A percentile compares a stretch with the other conserved stretches of the same genome.
These are phyloP conservation scores for Saxidomus purpurata DNA, from an alignment of 1,140 invertebrate genomes.

Conservation along the genomic window DNA sequence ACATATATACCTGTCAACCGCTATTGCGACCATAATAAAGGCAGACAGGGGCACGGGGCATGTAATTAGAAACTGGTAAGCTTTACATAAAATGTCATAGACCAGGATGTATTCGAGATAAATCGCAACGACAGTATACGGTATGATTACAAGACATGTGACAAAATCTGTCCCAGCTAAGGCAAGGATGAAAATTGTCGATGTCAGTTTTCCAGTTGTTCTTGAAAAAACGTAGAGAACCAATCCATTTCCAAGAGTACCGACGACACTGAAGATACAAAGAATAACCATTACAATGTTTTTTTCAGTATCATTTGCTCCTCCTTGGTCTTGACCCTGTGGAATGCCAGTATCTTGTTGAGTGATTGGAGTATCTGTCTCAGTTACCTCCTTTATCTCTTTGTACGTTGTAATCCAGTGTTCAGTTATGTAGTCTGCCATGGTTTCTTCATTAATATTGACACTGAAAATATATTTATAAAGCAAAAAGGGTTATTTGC, in stretches of 20 bases:
- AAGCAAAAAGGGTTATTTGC: no score
- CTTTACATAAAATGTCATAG: conserved; percentile 81
- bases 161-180: conserved; percentile 84
- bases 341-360: not conserved
- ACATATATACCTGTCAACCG: conserved; percentile 85
- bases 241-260: conserved; percentile 84
- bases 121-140: conserved; percentile 81
- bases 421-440: not conserved
- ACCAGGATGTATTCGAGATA: conserved; percentile 72
- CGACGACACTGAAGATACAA: conserved; percentile 78
- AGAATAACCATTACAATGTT: conserved; percentile 71
- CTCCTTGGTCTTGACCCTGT: not conserved
- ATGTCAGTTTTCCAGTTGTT: conserved; percentile 82
- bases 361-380: not conserved
- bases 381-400: not conserved
- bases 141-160: conserved; percentile 82
- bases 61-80: conserved; percentile 84
- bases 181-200: conserved; percentile 85
- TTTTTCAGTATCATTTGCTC: not conserved
- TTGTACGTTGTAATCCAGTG: not conserved
- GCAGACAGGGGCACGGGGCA: conserved; percentile 84
- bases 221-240: conserved; percentile 85
- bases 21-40: conserved; percentile 86
- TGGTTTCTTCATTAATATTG: not conserved
- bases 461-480: no score